A percentile compares a stretch with the other conserved stretches of the same genome.
phyloP scores from a whole-genome alignment of 2,888 invertebrate species.

The Drosophila vallismaia region DNA sequence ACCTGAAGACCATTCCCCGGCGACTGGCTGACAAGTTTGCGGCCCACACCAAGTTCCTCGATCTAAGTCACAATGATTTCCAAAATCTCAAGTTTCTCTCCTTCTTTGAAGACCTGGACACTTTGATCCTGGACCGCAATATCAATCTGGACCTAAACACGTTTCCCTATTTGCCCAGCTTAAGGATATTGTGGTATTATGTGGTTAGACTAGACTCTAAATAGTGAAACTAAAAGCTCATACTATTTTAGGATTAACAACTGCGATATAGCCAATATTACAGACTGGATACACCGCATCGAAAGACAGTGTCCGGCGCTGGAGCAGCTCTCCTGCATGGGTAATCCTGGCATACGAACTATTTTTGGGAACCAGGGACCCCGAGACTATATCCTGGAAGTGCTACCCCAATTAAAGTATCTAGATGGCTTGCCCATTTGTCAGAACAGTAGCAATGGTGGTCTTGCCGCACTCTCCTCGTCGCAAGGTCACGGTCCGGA shows the following conservation, averaged over 20 bases:
- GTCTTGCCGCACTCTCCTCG: slow-evolving; percentile 36
- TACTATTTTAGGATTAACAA: slow-evolving; percentile 86
- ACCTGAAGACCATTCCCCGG: slow-evolving; percentile 87
- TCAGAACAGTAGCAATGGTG: slow-evolving; percentile 10
- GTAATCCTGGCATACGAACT: slow-evolving; percentile 90
- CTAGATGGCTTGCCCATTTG: slow-evolving; percentile 71
- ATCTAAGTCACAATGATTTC: slow-evolving; percentile 90
- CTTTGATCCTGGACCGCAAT: slow-evolving; percentile 93
- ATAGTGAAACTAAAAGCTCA: not conserved
- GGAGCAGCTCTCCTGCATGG: slow-evolving; percentile 90
- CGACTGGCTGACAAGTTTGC: slow-evolving; percentile 87
- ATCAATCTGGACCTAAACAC: slow-evolving; percentile 88
- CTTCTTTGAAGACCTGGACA: slow-evolving; percentile 89
- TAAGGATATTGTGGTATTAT: slow-evolving; percentile 90
- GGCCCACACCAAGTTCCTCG: slow-evolving; percentile 87
- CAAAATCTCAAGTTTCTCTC: slow-evolving; percentile 90
- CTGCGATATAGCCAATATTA: slow-evolving; percentile 87
- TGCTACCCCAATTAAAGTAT: slow-evolving; percentile 73
- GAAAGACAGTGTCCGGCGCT: slow-evolving; percentile 89
- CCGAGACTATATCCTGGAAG: slow-evolving; percentile 73
- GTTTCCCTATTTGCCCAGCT: slow-evolving; percentile 89
- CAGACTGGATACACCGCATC: slow-evolving; percentile 90
- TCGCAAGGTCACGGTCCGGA: slow-evolving; percentile 51
- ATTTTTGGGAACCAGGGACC: slow-evolving; percentile 81
- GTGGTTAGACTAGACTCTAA: accelerated